Evolutionary conservation across 2,113 vertebrate species (phyloP).

Genomic region (Prolemur simus): DNA sequence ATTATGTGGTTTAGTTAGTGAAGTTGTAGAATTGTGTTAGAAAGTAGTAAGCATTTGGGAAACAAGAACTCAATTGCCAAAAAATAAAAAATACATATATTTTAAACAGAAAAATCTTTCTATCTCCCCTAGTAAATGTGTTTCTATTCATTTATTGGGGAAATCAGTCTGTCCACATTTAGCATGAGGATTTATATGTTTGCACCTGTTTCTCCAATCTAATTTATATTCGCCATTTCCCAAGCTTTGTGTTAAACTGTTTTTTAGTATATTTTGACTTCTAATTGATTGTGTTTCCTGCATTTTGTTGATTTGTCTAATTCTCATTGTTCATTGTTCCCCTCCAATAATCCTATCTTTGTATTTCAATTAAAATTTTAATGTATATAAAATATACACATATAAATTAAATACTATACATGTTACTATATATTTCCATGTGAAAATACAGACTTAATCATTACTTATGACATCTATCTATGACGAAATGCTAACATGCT

Average conservation of each 20-base stretch:
- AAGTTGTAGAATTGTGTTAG: not conserved
- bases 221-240: not conserved
- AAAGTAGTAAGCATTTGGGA: not conserved
- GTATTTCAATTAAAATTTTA: conserved; percentile 15
- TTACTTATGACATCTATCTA: not conserved
- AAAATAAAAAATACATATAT: not conserved
- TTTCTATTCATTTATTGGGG: not conserved
- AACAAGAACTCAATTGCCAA: not conserved
- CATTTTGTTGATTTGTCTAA: not conserved
- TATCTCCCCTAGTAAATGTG: not conserved
- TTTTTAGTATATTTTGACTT: not conserved
- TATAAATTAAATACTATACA: not conserved
- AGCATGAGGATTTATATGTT: not conserved
- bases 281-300: not conserved
- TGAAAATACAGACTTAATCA: not conserved
- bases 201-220: not conserved
- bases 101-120: not conserved
- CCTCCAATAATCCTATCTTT: not conserved
- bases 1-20: not conserved
- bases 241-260: not conserved
- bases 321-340: not conserved
- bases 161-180: not conserved
- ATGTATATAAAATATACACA: not conserved
- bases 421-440: not conserved
- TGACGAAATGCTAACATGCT: not conserved